A percentile compares a stretch with the other conserved stretches of the same genome.
Evolutionary conservation across 2,113 vertebrate species (phyloP).

Genomic region (Tachuris rubrigastra): DNA sequence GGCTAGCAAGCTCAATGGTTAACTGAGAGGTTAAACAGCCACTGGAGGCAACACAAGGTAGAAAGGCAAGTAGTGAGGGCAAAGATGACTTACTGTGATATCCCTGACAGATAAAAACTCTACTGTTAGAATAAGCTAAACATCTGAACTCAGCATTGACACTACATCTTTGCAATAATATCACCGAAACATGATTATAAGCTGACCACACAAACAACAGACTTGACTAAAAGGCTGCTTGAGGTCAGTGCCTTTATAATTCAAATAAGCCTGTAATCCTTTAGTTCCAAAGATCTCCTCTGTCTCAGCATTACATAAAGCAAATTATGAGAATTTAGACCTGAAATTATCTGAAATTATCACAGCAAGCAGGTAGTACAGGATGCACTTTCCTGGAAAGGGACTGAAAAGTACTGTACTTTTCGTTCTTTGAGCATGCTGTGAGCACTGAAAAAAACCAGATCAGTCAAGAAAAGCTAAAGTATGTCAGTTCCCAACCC

Average conservation of each 20-base stretch:
- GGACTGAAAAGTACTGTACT: background rate
- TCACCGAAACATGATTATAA: background rate
- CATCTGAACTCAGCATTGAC: background rate
- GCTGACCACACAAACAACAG: background rate
- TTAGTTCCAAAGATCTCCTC: background rate
- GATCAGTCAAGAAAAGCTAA: background rate
- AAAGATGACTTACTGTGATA: background rate
- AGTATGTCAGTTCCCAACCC: background rate
- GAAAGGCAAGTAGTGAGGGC: background rate
- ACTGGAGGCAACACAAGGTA: background rate
- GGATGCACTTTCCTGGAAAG: background rate
- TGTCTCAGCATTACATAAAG: background rate
- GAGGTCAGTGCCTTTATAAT: constrained; percentile 13
- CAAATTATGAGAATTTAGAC: background rate
- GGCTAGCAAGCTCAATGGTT: background rate
- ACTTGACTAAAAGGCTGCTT: background rate
- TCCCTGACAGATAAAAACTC: background rate
- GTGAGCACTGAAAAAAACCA: background rate
- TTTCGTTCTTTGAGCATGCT: background rate
- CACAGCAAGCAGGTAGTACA: background rate
- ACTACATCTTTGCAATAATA: background rate
- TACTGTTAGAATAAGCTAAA: background rate
- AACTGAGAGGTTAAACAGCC: background rate
- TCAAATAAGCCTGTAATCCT: constrained; percentile 25
- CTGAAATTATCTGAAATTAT: background rate